Percentiles rank a stretch among this genome's conserved stretches.
Evolutionary conservation across 2,888 invertebrate species (phyloP).

Genomic region (Glyphotaelius pellucidus): DNA sequence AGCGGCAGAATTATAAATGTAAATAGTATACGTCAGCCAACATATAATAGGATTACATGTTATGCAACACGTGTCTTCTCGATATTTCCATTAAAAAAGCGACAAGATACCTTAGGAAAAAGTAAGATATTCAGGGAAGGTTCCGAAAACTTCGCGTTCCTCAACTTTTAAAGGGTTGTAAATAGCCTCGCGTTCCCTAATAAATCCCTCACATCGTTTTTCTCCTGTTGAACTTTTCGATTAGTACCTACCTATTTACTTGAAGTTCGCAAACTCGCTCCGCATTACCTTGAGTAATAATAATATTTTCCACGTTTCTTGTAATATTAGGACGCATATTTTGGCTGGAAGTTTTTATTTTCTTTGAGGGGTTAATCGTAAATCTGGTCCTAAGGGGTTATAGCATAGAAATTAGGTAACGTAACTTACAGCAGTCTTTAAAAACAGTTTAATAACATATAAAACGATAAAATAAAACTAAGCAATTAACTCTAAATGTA

Average conservation of each 20-base stretch:
- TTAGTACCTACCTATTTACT: background rate
- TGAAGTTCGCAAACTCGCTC: background rate
- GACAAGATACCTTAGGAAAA: background rate
- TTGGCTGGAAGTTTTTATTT: background rate
- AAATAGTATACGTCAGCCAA: background rate
- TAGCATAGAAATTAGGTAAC: too few relatives aligned
- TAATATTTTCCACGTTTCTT: background rate
- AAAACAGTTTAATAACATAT: too few relatives aligned
- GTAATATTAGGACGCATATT: background rate
- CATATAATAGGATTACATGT: background rate
- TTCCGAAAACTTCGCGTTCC: background rate
- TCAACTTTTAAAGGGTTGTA: background rate
- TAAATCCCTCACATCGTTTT: background rate
- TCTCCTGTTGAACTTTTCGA: conserved; percentile 2
- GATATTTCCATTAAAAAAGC: background rate
- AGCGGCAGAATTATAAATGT: background rate
- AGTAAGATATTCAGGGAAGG: background rate
- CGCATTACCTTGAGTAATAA: background rate
- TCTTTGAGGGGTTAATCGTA: background rate
- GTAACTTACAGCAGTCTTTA: too few relatives aligned
- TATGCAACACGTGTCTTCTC: background rate
- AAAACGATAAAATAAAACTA: too few relatives aligned
- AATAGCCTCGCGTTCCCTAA: background rate
- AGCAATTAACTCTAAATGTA: too few relatives aligned
- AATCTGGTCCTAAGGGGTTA: background rate